Conservation (phyloP, 2,888 invertebrate species). For the Tineola bisselliella region DNA sequence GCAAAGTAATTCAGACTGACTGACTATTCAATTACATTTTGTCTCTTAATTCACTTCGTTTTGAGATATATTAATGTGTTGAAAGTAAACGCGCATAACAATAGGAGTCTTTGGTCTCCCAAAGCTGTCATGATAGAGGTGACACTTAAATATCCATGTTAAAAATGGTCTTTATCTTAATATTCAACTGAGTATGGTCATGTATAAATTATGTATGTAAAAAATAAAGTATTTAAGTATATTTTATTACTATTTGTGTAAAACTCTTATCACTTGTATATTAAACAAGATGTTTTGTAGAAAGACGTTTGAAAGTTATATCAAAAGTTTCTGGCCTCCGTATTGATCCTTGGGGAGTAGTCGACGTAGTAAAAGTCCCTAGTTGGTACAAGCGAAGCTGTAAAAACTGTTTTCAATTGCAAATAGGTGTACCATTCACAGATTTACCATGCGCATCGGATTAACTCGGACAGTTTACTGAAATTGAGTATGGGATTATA, state of each 20-base stretch:
- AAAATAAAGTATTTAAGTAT: too few species aligned
- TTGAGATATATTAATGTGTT: too few species aligned
- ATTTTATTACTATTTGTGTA: too few species aligned
- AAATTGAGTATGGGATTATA: neutral
- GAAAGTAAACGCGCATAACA: too few species aligned
- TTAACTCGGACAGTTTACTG: neutral
- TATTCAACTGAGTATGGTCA: too few species aligned
- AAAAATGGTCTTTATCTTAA: too few species aligned
- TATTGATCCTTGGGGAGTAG: neutral
- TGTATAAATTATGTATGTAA: too few species aligned
- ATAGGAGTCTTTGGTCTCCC: too few species aligned
- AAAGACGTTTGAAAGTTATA: conserved; percentile 10
- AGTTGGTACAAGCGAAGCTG: conserved; percentile 1
- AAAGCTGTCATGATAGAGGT: too few species aligned
- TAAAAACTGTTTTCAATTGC: conserved; percentile 14
- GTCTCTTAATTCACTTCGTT: neutral
- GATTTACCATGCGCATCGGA: neutral
- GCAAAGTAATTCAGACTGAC: conserved; percentile 3
- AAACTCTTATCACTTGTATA: neutral
- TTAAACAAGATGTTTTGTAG: conserved; percentile 7
- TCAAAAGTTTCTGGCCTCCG: neutral
- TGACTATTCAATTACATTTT: conserved; percentile 9
- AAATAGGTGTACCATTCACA: conserved; percentile 7
- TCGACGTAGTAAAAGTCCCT: neutral
- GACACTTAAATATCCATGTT: too few species aligned